Conservation (phyloP, 1,140 invertebrate genomes). For the Kradibia gibbosae region DNA sequence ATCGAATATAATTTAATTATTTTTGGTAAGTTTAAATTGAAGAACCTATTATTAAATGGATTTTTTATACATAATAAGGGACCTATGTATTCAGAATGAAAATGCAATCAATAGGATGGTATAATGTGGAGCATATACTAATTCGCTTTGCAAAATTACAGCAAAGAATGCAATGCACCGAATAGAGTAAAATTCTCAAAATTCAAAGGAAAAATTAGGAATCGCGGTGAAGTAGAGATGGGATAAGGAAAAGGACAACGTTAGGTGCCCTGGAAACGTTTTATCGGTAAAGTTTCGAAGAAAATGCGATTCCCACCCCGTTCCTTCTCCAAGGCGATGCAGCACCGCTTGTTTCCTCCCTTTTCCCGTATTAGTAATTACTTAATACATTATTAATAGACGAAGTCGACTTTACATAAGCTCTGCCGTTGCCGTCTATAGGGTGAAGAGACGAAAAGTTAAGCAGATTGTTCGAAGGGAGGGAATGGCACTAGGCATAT, state of each 20-base stretch:
- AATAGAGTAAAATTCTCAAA: neutral
- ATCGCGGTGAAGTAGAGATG: neutral
- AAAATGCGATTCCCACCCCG: slow-evolving; percentile 51
- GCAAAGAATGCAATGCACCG: neutral
- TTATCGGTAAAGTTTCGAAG: slow-evolving; percentile 58
- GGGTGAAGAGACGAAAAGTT: slow-evolving; percentile 64
- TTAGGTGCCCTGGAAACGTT: slow-evolving; percentile 53
- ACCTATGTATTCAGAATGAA: too few relatives aligned
- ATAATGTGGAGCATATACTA: neutral
- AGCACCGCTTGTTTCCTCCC: slow-evolving; percentile 3
- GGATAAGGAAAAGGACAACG: neutral
- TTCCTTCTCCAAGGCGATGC: neutral
- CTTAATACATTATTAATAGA: slow-evolving; percentile 72
- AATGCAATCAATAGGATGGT: neutral
- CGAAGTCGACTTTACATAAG: slow-evolving; percentile 68
- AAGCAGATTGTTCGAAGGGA: slow-evolving; percentile 63
- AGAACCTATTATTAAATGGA: too few relatives aligned
- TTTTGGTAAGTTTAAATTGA: too few relatives aligned
- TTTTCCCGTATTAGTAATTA: slow-evolving; percentile 67
- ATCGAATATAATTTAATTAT: too few relatives aligned
- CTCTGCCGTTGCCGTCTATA: slow-evolving; percentile 51
- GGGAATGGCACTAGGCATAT: slow-evolving; percentile 57
- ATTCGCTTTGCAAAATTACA: neutral
- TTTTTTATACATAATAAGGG: too few relatives aligned
- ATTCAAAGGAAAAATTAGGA: neutral